These are phyloP conservation scores for Drosophila yooni DNA, from an alignment of 2,888 invertebrate species.

Conservation along the genomic window DNA sequence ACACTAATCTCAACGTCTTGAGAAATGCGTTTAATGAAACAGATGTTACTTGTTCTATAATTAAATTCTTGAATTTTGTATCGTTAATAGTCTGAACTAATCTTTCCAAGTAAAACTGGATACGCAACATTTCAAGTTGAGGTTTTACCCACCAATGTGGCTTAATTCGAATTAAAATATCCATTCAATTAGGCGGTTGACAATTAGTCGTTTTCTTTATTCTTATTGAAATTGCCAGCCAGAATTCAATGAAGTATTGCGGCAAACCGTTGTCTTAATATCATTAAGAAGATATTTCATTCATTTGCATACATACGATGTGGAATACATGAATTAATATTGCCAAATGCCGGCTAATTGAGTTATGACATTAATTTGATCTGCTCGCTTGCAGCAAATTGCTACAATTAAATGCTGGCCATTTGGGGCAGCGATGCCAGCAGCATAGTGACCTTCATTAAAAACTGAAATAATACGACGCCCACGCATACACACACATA, in stretches of 20 bases:
- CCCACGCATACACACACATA: constrained; percentile 2
- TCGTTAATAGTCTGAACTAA: not conserved
- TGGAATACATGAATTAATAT: constrained; percentile 1
- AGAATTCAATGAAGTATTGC: not conserved
- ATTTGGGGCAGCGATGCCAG: constrained; percentile 45
- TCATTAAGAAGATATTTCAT: not conserved
- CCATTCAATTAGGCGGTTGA: not conserved
- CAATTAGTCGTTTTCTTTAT: constrained; percentile 1
- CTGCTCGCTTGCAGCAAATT: constrained; percentile 63
- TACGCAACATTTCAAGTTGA: not conserved
- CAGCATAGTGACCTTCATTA: constrained; percentile 70
- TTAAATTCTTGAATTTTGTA: not conserved
- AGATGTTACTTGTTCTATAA: not conserved
- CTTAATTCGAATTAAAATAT: constrained; percentile 3
- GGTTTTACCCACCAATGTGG: constrained; percentile 2
- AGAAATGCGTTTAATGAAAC: not conserved
- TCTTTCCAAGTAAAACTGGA: not conserved
- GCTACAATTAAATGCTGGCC: constrained; percentile 67
- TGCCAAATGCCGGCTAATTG: constrained; percentile 62
- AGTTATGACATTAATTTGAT: constrained; percentile 78
- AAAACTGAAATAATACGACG: constrained; percentile 51
- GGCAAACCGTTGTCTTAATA: constrained; percentile 2
- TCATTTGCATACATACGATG: constrained; percentile 10
- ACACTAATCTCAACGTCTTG: not conserved
- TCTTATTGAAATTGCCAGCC: not conserved